phyloP scores from a whole-genome alignment of 2,888 invertebrate genomes.

The Keiferia lycopersicella region DNA sequence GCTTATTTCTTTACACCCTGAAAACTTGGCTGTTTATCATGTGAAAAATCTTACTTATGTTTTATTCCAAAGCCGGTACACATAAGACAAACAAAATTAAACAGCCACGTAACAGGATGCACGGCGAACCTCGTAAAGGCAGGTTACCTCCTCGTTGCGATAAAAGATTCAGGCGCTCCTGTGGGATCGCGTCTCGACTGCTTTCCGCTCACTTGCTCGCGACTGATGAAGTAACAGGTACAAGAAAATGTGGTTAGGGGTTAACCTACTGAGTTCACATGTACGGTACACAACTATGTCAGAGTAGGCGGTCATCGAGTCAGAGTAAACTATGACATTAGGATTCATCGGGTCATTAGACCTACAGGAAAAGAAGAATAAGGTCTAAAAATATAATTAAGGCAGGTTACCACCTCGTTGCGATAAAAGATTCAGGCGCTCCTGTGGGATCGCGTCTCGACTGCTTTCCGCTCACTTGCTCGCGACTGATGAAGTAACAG shows the following conservation, averaged over 20 bases:
- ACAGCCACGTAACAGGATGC: constrained; percentile 1
- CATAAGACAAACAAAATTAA: neutral
- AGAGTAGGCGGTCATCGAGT: no score
- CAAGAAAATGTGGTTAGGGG: neutral
- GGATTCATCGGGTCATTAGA: neutral
- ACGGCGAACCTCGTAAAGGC: constrained; percentile 1
- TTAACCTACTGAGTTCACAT: no score
- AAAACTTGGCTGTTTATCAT: no score
- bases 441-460: constrained; percentile 4
- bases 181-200: constrained; percentile 7
- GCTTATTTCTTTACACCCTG: no score
- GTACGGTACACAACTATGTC: no score
- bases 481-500: neutral
- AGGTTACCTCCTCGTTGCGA: constrained; percentile 9
- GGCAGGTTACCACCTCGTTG: constrained; percentile 9
- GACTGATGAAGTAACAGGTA: constrained; percentile 8
- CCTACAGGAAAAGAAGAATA: no score
- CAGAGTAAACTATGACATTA: no score
- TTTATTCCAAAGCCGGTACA: no score
- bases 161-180: constrained; percentile 12
- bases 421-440: constrained; percentile 11
- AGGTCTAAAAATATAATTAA: no score
- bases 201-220: constrained; percentile 3
- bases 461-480: constrained; percentile 13
- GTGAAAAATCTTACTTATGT: no score